These are phyloP conservation scores for Montipora capricornis DNA, from an alignment of 64 coral and sea anemone genomes.

Conservation along the genomic window DNA sequence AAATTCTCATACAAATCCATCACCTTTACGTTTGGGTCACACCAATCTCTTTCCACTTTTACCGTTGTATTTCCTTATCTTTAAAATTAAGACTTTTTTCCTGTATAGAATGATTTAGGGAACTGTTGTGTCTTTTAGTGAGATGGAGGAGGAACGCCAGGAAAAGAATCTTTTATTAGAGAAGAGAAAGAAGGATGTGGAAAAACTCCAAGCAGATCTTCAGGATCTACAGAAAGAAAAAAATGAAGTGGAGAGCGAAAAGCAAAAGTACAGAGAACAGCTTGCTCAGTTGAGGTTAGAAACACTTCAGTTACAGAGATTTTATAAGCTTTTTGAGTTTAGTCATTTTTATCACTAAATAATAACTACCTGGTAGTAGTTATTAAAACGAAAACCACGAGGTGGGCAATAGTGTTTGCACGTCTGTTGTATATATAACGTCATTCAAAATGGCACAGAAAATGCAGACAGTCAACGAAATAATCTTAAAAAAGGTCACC, in stretches of 20 bases:
- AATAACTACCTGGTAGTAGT: no score
- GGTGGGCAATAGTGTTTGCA: no score
- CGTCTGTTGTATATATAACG: no score
- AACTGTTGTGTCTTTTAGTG: neutral
- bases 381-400: no score
- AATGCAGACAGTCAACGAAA: no score
- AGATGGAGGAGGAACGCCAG: neutral
- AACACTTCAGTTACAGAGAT: neutral
- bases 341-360: no score
- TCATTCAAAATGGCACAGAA: no score
- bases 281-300: neutral
- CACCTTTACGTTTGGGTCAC: no score
- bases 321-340: no score
- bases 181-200: neutral
- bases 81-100: neutral
- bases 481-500: no score
- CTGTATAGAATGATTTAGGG: neutral
- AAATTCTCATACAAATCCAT: no score
- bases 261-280: neutral
- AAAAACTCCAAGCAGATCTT: neutral
- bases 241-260: neutral
- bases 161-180: neutral
- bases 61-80: neutral
- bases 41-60: no score
- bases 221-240: neutral